These are phyloP conservation scores for Chaetophractus vellerosus DNA, from an alignment of 2,797 vertebrate species.

Conservation along the genomic window DNA sequence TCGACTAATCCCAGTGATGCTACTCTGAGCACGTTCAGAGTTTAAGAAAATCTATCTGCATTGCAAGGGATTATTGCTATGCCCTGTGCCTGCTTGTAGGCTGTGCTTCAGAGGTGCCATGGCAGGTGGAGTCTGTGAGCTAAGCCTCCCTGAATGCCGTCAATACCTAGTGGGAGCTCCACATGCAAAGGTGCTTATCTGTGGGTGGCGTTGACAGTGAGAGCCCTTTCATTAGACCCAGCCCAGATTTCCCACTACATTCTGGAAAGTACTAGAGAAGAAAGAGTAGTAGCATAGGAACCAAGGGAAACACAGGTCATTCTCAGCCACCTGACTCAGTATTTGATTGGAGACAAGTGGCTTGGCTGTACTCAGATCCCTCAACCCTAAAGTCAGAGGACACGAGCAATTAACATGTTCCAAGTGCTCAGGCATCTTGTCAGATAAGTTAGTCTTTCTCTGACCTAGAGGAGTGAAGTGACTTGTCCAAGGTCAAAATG, in stretches of 20 bases:
- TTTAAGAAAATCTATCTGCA: conserved; percentile 74
- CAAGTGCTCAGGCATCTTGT: background rate
- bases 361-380: conserved; percentile 36
- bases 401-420: background rate
- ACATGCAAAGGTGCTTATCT: background rate
- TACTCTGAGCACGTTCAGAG: conserved; percentile 65
- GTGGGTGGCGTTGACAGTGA: background rate
- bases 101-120: background rate
- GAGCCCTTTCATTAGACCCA: background rate
- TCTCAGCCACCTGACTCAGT: conserved; percentile 49
- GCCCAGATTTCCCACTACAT: background rate
- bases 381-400: background rate
- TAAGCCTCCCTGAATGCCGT: background rate
- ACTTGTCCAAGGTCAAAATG: conserved; percentile 49
- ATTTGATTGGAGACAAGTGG: background rate
- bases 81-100: background rate
- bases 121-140: background rate
- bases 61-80: conserved; percentile 57
- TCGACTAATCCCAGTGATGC: conserved; percentile 69
- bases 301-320: background rate
- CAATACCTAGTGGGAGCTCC: background rate
- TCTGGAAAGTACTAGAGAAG: background rate
- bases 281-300: background rate
- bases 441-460: background rate
- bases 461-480: conserved; percentile 31